These are phyloP conservation scores for Drosophila paulistorum DNA, from an alignment of 1,140 invertebrate genomes.

Conservation along the genomic window DNA sequence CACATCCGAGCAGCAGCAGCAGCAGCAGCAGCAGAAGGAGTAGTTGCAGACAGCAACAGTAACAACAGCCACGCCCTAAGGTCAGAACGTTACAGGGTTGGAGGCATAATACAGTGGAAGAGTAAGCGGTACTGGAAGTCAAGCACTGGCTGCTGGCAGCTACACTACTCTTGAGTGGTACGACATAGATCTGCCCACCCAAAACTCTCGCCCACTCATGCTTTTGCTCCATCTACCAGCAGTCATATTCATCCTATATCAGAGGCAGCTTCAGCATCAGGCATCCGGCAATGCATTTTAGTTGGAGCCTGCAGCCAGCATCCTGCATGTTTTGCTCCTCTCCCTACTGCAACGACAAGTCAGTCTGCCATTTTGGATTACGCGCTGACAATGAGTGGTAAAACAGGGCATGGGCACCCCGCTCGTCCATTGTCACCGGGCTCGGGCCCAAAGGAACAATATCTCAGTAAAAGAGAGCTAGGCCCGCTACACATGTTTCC, in stretches of 20 bases:
- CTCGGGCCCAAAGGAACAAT: constrained; percentile 12
- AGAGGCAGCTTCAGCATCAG: not conserved
- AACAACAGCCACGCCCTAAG: constrained; percentile 13
- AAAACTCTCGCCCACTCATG: not conserved
- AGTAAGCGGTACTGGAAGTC: constrained; percentile 2
- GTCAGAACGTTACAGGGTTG: not conserved
- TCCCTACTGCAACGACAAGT: not conserved
- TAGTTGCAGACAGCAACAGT: constrained; percentile 13
- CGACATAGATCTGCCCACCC: constrained; percentile 18
- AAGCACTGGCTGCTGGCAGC: constrained; percentile 23
- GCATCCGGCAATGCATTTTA: constrained; percentile 21
- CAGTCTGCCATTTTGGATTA: constrained; percentile 21
- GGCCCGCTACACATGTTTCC: constrained; percentile 8
- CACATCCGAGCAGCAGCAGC: constrained; percentile 13
- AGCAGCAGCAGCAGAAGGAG: constrained; percentile 2
- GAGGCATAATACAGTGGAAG: not conserved
- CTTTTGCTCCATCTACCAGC: too few relatives aligned
- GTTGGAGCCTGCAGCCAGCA: constrained; percentile 12
- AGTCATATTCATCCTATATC: too few relatives aligned
- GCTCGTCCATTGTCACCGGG: constrained; percentile 6
- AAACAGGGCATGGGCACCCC: constrained; percentile 5
- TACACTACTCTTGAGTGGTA: constrained; percentile 13
- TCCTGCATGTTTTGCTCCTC: not conserved
- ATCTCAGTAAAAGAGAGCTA: constrained; percentile 17
- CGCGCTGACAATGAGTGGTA: constrained; percentile 22